Base-by-base conservation (phyloP, 2,113 vertebrate genomes). In the Peromyscus leucopus region DNA sequence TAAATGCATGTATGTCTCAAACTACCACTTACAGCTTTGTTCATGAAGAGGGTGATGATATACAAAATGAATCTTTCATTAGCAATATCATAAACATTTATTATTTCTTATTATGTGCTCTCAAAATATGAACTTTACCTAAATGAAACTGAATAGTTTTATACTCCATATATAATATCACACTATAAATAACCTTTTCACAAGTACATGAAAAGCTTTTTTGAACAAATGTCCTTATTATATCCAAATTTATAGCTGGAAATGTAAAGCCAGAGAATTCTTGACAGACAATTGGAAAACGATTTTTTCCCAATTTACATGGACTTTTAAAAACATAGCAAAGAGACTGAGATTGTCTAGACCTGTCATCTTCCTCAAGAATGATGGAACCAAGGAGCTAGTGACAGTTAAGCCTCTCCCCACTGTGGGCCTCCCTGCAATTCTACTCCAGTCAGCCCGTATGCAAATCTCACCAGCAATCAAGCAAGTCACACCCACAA, bases 61-160 rank as follows among this genome's bases (percentile, higher is more conserved):
- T n/a, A 24, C 71, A 61, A 57, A 89, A 76, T 22, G 26, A 26
- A 74, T 42, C 42, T 71, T 76, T 93, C 51, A 79, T 15, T 42
- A 46, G 36, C 55, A 90, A 71, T 42, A 61, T 33, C 63, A 82
- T 19, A 74, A 67, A 82, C 46, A 55, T 59, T 74, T 59, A n/a
- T 82, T 59, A 8, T 42, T 75, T 96, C 61, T 46, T 39, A 10
- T 4, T 39, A 28, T 63, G 57, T 75, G 33, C n/a, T 89, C 93
- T 90, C 57, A 92, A 75, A 95, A 39, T 26, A 82, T 80, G 59
- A 86, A 89, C 26, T 78, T 79, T n/a, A 92, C 63, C 28, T 46
- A 71, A 59, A 91, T 76, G n/a, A 75, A 90, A 84, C 5, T 82
- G 63, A 87, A 75, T 31, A 22, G 2, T 88, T 72, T 90, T 39